Base-by-base conservation (phyloP, 2,888 invertebrate species). In the Drosophila sordidapex region DNA sequence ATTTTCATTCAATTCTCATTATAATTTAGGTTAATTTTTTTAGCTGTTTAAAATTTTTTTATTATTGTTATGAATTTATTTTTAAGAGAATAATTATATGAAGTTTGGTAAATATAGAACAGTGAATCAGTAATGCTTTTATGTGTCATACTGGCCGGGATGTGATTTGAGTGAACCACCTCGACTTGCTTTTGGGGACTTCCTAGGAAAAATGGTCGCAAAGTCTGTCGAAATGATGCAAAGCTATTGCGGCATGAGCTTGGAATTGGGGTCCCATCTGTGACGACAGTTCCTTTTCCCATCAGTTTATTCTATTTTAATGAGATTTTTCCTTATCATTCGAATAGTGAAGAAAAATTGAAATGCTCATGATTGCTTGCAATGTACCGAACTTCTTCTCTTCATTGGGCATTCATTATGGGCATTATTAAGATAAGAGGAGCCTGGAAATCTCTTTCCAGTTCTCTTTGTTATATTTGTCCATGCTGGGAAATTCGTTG, bases 371-470 rank as follows among this genome's bases (percentile, higher is more conserved):
- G 25, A 91, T 29, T 21, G 29, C 57, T 0, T 38, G 74, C 35
- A 73, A 79, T 48, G 57, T 83, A 38, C 71, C 91, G 7, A 87
- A 89, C 69, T 66, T 91, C 4, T 48, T 92, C 36, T 70, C 92
- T n/a, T 92, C 92, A 33, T 33, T 33, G 15, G 70, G 67, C n/a
- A 53, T 82, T 92, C 25, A 66, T 92, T 21, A 72, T 84, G 46
- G 92, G 92, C n/a, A 88, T 90, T 5, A 82, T 92, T 25, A 91
- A 89, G 90, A 92, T 83, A 27, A 43, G 46, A n/a, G 25, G 13
- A 25, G 13, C 2, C 13, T 38, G 48, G 13, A 18, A 36, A 36
- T 15, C n/a, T 36, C 33, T 7, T 6, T 29, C 29, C 29, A 29
- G 29, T 29, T 29, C 29, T 29, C 29, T 29, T 29, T 29, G 29